Conservation (phyloP, 2,113 vertebrate genomes). For the Equus quagga region DNA sequence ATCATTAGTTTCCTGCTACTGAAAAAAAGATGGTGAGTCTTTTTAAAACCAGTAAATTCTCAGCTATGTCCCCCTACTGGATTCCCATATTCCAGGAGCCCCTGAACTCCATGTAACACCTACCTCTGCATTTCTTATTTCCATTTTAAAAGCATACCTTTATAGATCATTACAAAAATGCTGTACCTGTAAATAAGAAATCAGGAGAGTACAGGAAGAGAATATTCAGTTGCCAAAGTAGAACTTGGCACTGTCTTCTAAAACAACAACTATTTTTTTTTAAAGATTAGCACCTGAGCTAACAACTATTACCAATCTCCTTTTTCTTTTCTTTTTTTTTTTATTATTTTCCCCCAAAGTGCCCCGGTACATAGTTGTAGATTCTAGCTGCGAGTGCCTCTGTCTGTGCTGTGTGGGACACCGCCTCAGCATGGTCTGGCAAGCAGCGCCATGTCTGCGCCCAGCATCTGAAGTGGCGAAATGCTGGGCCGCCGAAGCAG, state of each 20-base stretch:
- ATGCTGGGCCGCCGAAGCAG: too few species aligned
- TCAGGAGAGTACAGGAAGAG: constrained; percentile 47
- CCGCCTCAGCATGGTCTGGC: too few species aligned
- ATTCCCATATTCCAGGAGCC: background rate
- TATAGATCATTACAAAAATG: constrained; percentile 48
- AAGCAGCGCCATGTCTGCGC: too few species aligned
- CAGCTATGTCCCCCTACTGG: background rate
- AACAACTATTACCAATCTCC: too few species aligned
- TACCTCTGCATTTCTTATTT: constrained; percentile 48
- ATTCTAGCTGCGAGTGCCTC: too few species aligned
- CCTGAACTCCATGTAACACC: background rate
- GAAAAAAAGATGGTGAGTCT: background rate
- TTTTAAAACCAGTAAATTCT: constrained; percentile 53
- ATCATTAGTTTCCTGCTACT: constrained; percentile 54
- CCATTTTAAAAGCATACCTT: constrained; percentile 37
- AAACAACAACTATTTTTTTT: background rate
- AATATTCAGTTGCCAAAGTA: constrained; percentile 46
- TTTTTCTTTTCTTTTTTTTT: too few species aligned
- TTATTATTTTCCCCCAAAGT: too few species aligned
- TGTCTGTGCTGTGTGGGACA: too few species aligned
- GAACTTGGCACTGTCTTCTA: constrained; percentile 18
- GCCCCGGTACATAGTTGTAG: too few species aligned
- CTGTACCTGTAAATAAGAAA: constrained; percentile 10
- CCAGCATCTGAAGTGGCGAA: too few species aligned
- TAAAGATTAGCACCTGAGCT: too few species aligned